Base-by-base conservation (phyloP, 2,113 vertebrate genomes). In the Solea senegalensis region DNA sequence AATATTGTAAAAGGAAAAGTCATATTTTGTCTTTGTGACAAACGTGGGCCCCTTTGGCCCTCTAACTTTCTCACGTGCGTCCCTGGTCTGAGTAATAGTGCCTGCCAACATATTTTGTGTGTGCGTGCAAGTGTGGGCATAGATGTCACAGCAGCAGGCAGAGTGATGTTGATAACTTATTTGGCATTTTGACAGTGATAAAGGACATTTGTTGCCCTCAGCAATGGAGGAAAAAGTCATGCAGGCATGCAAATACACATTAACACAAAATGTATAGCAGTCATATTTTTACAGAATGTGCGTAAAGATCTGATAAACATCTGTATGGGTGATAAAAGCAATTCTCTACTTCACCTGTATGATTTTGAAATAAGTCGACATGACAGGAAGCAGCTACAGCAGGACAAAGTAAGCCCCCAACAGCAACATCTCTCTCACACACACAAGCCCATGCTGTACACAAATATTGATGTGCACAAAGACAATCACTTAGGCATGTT, bases 131-230 rank as follows among this genome's bases (percentile, higher is more conserved):
- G 57, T 73, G 84, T 69, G 65, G 69, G 76, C 53, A 77, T 75
- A 34, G 72, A 83, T 75, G 83, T 86, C 76, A 82, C 72, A 78
- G 75, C 71, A 70, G 84, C 69, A 74, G 71, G 69, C 67, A 11
- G 53, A 69, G 65, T 78, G 72, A 70, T 84, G 74, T 85, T 85
- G 80, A 86, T 87, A 78, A 86, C 74, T 86, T 83, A 80, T 81
- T 88, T 86, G 81, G 67, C 82, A 86, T 88, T 86, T 86, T 87
- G 86, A 88, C 88, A 87, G 80, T 65, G 65, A 82, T 73, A 88
- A 88, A 88, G 87, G 81, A 90, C 86, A 85, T 80, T 64, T 84
- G 65, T 78, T 80, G 80, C 87, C 86, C 62, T 71, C 46, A 77
- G 87, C 82, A 3, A 85, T 72, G 52, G 52, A 76, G 46, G 48